Base-by-base conservation (phyloP, 2,113 vertebrate species). In the Euleptes europaea region DNA sequence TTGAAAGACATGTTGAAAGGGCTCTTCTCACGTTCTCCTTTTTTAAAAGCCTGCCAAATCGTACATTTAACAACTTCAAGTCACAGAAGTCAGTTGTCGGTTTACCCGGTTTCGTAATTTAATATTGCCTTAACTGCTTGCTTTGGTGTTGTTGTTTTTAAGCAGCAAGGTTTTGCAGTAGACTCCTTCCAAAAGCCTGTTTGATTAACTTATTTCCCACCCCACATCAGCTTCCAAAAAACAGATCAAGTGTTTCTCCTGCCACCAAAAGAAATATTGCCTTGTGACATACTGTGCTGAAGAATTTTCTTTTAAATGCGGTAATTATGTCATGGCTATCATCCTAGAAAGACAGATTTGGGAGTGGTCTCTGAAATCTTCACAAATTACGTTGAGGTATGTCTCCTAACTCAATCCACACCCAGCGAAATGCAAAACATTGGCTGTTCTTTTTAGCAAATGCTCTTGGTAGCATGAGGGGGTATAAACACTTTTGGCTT, bases 21-120 rank as follows among this genome's bases (percentile, higher is more conserved):
- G 78, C 84, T 80, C 87, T 80, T 90, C 88, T 93, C 89, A 88
- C 89, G 90, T 94, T 94, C 76, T 92, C 85, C 92, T 95, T 92
- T n/a, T 94, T 94, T 86, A 94, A 82, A 89, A 92, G 89, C 88
- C 95, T 93, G 94, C 95, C 94, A 96, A 95, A 93, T 1, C 69
- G 94, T 87, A 95, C 91, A 96, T 95, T 89, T 87, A 94, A 95
- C 88, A 83, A 92, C 75, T 87, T 81, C 1, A 0, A 87, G 82
- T 95, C 92, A 92, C 90, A 94, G 91, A 86, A 88, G 89, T 89
- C 86, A 90, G 84, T 94, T 94, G 92, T 94, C 94, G 92, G 91
- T 93, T 95, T 94, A 93, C 82, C 88, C 92, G 89, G 93, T 65
- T 93, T 4, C 1, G 92, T 96, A 96, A 95, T 2, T 5, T 89